These are phyloP conservation scores for Philaethria dido DNA, from an alignment of 2,888 invertebrate genomes.

Conservation along the genomic window DNA sequence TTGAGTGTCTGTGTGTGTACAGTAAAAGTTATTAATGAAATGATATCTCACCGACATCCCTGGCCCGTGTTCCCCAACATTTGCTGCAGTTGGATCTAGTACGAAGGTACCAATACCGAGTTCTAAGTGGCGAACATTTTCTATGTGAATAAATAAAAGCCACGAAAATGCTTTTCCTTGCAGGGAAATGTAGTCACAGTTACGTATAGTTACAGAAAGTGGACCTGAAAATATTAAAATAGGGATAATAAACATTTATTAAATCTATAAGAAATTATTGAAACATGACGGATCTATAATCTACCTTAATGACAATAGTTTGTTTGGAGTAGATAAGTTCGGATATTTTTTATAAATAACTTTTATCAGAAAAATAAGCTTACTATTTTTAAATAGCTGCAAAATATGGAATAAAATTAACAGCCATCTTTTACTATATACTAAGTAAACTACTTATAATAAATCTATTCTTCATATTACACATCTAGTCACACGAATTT, in stretches of 20 bases:
- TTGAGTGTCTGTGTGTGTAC: too few species aligned
- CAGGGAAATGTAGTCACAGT: slow-evolving; percentile 84
- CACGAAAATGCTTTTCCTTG: slow-evolving; percentile 87
- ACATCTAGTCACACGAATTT: background rate
- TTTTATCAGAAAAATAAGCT: too few species aligned
- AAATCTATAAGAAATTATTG: background rate
- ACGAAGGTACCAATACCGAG: slow-evolving; percentile 86
- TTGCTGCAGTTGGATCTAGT: slow-evolving; percentile 83
- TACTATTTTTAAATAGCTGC: too few species aligned
- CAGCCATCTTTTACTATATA: too few species aligned
- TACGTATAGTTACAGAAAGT: slow-evolving; percentile 84
- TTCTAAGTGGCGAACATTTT: slow-evolving; percentile 81
- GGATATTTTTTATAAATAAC: too few species aligned
- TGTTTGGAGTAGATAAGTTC: background rate
- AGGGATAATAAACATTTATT: background rate
- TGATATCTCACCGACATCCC: slow-evolving; percentile 72
- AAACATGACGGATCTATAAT: too few species aligned
- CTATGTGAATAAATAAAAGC: slow-evolving; percentile 84
- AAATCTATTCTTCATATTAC: too few species aligned
- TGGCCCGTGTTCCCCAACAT: slow-evolving; percentile 87
- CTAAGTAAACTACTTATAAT: too few species aligned
- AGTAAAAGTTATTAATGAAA: background rate
- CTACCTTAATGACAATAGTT: background rate
- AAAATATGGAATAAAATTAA: too few species aligned
- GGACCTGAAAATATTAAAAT: slow-evolving; percentile 77